Conservation (phyloP, 23 tunicate genomes). For the Halocynthia roretzi region DNA sequence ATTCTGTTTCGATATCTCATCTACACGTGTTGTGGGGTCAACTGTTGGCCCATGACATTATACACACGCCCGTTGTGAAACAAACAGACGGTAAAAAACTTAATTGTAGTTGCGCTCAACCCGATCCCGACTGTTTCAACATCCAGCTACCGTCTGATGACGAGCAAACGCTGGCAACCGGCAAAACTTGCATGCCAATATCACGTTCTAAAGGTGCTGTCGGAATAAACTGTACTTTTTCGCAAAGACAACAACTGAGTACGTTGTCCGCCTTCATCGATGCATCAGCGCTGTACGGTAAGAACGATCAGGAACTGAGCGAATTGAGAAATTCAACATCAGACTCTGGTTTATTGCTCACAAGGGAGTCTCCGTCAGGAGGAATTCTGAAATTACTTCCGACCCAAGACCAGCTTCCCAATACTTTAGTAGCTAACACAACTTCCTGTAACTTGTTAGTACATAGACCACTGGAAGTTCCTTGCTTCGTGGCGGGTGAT, state of each 20-base stretch:
- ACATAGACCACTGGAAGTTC: slow-evolving; percentile 39
- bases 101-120: slow-evolving; percentile 58
- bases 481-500: slow-evolving; percentile 86
- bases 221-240: slow-evolving; percentile 9
- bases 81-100: slow-evolving; percentile 24
- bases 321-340: slow-evolving; percentile 52
- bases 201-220: slow-evolving; percentile 50
- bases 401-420: slow-evolving; percentile 23
- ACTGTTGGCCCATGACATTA: slow-evolving; percentile 72
- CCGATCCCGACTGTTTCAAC: slow-evolving; percentile 63
- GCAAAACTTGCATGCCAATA: slow-evolving; percentile 55
- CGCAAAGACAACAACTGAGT: slow-evolving; percentile 56
- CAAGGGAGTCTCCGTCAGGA: background rate
- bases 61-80: slow-evolving; percentile 47
- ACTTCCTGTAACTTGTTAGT: slow-evolving; percentile 40
- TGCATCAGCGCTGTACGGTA: slow-evolving; percentile 69
- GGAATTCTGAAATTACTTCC: slow-evolving; percentile 6
- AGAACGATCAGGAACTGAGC: slow-evolving; percentile 21
- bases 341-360: background rate
- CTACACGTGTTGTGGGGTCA: slow-evolving; percentile 77
- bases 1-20: slow-evolving; percentile 27
- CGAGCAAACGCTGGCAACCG: slow-evolving; percentile 20
- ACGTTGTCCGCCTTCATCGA: slow-evolving; percentile 62
- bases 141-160: slow-evolving; percentile 64
- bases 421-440: slow-evolving; percentile 20